phyloP scores from a whole-genome alignment of 2,797 vertebrate genomes.

The Tapera naevia region DNA sequence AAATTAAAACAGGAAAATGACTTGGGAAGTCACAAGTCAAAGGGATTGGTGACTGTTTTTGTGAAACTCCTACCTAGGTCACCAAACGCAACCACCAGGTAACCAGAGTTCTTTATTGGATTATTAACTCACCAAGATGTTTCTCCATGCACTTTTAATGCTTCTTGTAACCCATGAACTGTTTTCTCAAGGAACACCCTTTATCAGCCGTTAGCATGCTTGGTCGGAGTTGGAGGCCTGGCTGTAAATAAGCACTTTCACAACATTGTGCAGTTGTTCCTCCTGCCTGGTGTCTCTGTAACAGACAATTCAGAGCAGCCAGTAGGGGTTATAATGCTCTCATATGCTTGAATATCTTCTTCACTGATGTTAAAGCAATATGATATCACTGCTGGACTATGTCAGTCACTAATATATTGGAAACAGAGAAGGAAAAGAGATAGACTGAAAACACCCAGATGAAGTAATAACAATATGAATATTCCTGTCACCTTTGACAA shows the following conservation, averaged over 20 bases:
- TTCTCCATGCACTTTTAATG: not conserved
- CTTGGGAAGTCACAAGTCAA: not conserved
- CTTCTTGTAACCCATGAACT: not conserved
- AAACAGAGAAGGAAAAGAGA: slow-evolving; percentile 39
- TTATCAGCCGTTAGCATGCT: not conserved
- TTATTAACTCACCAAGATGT: not conserved
- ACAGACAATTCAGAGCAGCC: not conserved
- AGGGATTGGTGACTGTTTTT: not conserved
- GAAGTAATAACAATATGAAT: slow-evolving; percentile 4
- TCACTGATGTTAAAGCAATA: slow-evolving; percentile 21
- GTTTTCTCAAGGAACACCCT: not conserved
- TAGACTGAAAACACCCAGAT: not conserved
- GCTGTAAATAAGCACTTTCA: not conserved
- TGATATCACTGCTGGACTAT: slow-evolving; percentile 37
- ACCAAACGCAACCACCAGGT: not conserved
- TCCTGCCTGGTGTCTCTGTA: not conserved
- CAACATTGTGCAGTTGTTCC: not conserved
- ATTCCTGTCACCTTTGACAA: slow-evolving; percentile 22
- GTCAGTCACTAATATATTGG: slow-evolving; percentile 45
- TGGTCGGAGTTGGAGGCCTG: not conserved
- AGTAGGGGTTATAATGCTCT: not conserved
- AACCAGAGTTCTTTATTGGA: not conserved
- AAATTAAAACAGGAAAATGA: slow-evolving; percentile 1
- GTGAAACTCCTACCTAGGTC: not conserved
- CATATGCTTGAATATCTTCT: not conserved